Base-by-base conservation (phyloP, 2,797 vertebrate species). In the Garrulus glandarius region DNA sequence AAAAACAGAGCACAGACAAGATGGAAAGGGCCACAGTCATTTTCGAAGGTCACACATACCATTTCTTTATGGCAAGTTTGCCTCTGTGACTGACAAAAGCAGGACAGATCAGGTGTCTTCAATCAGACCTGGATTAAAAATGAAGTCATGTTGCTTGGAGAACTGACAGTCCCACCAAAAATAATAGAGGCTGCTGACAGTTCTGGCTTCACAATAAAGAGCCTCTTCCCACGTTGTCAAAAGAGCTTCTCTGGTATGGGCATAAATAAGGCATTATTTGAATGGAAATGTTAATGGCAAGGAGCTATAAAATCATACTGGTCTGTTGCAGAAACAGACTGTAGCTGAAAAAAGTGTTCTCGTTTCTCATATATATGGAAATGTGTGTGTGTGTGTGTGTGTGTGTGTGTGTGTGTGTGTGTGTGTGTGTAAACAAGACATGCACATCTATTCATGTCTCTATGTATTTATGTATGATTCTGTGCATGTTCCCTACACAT, bases 131-230 rank as follows among this genome's bases (percentile, higher is more conserved):
- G 86, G 63, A 81, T 90, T 92, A 94, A 81, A 92, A 95, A 92
- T 75, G 71, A 96, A 93, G 79, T 89, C 71, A 37, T 81, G 63
- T 84, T 93, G 68, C 72, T 81, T 87, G 77, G 90, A 92, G 93
- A 92, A 82, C 81, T 90, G 94, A 59, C 90, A 93, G 94, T 78
- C 92, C 79, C 77, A 82, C 83, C 81, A 94, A 82, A 70, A 93
- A 92, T 95, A 90, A 92, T 69, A 87, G 77, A 81, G 81, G 70
- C 85, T 94, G 90, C 69, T 84, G 92, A 82, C 85, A 84, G 93
- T 69, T 93, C 90, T 84, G 70, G 69, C 77, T 94, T 91, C 61
- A 52, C 13, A 50, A 84, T 55, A 76, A 93, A 88, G 84, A 92
- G 37, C 47, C 53, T 56, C 92, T 93, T 90, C 83, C 80, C 74